Percentiles rank a stretch among this genome's conserved stretches.
Conservation (phyloP, 1,140 invertebrate genomes). For the Aleiodes sp. region DNA sequence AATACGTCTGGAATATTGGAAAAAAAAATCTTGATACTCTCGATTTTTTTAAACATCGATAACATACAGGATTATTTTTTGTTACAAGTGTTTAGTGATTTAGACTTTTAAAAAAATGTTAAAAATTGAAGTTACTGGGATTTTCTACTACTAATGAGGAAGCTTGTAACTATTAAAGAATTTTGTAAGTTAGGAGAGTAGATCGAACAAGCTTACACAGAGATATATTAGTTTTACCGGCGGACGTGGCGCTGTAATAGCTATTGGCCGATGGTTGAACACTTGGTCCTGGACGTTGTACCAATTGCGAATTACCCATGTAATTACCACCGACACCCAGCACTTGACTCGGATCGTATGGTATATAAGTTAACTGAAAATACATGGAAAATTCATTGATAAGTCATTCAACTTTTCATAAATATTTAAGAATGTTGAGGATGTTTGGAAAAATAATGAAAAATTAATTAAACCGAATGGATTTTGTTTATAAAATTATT, state of each 20-base stretch:
- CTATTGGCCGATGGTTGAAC: slow-evolving; percentile 69
- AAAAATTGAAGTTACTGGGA: too few relatives aligned
- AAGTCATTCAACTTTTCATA: neutral
- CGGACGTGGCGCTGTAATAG: slow-evolving; percentile 68
- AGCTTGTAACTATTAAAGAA: neutral
- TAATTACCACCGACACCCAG: slow-evolving; percentile 67
- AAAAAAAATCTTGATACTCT: too few relatives aligned
- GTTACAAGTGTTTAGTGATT: too few relatives aligned
- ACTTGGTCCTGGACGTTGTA: slow-evolving; percentile 68
- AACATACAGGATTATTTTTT: neutral
- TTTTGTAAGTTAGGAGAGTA: slow-evolving; percentile 38
- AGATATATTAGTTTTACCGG: slow-evolving; percentile 56
- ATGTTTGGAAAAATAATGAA: too few relatives aligned
- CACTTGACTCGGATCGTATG: slow-evolving; percentile 66
- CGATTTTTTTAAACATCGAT: neutral
- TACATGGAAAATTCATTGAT: slow-evolving; percentile 19
- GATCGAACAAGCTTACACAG: slow-evolving; percentile 41
- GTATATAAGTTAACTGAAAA: slow-evolving; percentile 64
- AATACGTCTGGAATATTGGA: slow-evolving; percentile 55
- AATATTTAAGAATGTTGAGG: neutral
- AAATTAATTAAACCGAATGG: too few relatives aligned
- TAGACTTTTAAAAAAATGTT: too few relatives aligned
- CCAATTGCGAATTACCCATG: slow-evolving; percentile 71
- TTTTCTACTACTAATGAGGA: neutral
- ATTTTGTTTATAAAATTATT: too few relatives aligned